Base-by-base conservation (phyloP, 2,113 vertebrate species). In the Labeo catla region DNA sequence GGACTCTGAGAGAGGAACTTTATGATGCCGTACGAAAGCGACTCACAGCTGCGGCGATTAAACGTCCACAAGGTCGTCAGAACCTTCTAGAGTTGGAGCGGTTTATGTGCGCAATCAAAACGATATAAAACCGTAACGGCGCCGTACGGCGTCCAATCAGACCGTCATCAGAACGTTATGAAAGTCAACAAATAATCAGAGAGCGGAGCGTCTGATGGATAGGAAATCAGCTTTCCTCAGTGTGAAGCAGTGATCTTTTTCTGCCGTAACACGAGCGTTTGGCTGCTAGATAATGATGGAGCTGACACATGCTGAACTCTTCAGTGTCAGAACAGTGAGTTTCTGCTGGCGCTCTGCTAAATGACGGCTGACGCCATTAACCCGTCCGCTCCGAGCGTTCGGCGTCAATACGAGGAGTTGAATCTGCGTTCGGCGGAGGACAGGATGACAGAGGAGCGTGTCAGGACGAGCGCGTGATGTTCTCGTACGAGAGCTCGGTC, bases 141-240 rank as follows among this genome's bases (percentile, higher is more conserved):
- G 39, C 39, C 3, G 39, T 39, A 39, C 1, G 6, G 28, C 0
- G 2, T 57, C 15, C 76, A 59, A 79, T 59, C 74, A 49, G 72
- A 6, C 9, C 21, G 0, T 49, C 23, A 57, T 77, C 23, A 78
- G 6, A 21, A 52, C 8, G 23, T 13, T 50, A 7, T 76, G 47
- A 28, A 52, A 19, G 49, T 28, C 21, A 54, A 57, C 28, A 78
- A 78, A 78, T 21, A 59, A 78, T 16, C 59, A 90, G 39, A 36
- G 1, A 72, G 68, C 34, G 21, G 8, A 83, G 86, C 65, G 86
- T 86, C 90, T 85, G 84, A 86, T 88, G 90, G 88, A 83, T 80
- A 90, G 28, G 16, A 72, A 34, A 16, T 68, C 63, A 15, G 61
- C 61, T 11, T 10, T 23, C 3, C n/a, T 63, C n/a, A 4, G 12